Evolutionary conservation across 2,797 vertebrate genomes (phyloP).

Genomic region (Bradypodion ventrale): DNA sequence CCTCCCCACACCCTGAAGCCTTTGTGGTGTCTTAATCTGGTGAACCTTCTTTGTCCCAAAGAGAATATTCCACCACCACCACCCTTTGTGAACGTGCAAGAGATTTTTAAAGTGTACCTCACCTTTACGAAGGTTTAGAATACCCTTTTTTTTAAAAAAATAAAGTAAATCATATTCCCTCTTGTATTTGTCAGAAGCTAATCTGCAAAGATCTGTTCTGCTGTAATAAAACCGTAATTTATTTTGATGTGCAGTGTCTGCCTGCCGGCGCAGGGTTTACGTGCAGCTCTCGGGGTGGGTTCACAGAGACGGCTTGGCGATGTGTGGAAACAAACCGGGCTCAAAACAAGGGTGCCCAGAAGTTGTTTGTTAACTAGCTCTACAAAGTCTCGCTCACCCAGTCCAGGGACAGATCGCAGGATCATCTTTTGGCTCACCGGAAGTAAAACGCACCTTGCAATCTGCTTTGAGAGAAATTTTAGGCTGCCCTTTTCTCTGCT

Average conservation of each 20-base stretch:
- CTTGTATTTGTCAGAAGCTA: slow-evolving; percentile 1
- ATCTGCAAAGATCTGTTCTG: slow-evolving; percentile 29
- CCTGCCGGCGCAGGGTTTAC: not conserved
- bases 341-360: fast-evolving
- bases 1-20: not conserved
- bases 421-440: too few species aligned
- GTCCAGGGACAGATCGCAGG: too few species aligned
- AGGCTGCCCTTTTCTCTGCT: too few species aligned
- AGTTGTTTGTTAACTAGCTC: not conserved
- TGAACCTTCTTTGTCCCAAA: not conserved
- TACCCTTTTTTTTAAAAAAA: slow-evolving; percentile 1
- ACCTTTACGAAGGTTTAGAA: not conserved
- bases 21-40: not conserved
- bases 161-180: not conserved
- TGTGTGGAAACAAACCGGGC: not conserved
- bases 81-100: slow-evolving; percentile 4
- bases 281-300: too few species aligned
- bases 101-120: slow-evolving; percentile 5
- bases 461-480: too few species aligned
- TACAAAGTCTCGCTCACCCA: too few species aligned
- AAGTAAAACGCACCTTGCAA: too few species aligned
- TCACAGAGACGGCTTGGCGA: too few species aligned
- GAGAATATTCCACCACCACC: not conserved
- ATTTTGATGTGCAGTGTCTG: slow-evolving; percentile 24
- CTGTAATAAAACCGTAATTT: slow-evolving; percentile 61